Evolutionary conservation across 2,888 invertebrate genomes (phyloP).

Genomic region (Camptogramma bilineatum): DNA sequence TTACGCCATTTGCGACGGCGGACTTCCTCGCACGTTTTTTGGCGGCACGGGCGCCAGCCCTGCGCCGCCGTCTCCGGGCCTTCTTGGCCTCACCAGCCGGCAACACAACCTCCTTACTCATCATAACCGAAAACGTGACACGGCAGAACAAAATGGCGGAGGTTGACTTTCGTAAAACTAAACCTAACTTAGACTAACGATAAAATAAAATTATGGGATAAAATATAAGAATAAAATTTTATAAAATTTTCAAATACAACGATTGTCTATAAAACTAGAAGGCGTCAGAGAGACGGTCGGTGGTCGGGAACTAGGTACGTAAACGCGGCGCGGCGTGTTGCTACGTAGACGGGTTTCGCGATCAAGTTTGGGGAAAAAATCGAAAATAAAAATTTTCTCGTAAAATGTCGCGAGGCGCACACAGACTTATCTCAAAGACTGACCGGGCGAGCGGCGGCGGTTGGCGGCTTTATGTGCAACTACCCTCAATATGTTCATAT

Average conservation of each 20-base stretch:
- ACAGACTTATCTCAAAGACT: conserved; percentile 72
- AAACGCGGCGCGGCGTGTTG: conserved; percentile 28
- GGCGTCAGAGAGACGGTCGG: conserved; percentile 57
- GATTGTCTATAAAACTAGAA: conserved; percentile 32
- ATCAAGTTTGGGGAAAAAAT: conserved; percentile 37
- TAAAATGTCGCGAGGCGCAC: conserved; percentile 55
- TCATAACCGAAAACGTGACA: conserved; percentile 53
- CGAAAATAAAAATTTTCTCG: conserved; percentile 50
- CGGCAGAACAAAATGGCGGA: conserved; percentile 53
- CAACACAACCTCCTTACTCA: conserved; percentile 60
- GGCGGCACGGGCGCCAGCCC: conserved; percentile 63
- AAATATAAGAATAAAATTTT: conserved; percentile 18
- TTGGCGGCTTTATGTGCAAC: conserved; percentile 36
- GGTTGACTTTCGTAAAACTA: conserved; percentile 43
- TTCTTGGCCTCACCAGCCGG: conserved; percentile 61
- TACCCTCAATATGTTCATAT: conserved; percentile 56
- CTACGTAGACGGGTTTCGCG: conserved; percentile 48
- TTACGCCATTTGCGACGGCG: conserved; percentile 41
- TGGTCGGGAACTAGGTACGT: conserved; percentile 39
- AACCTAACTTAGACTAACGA: conserved; percentile 48
- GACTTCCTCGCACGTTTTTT: conserved; percentile 63
- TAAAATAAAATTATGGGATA: conserved; percentile 43
- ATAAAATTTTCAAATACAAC: conserved; percentile 44
- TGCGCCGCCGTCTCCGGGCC: conserved; percentile 60
- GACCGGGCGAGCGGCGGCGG: conserved; percentile 38